Conservation (phyloP, 2,113 vertebrate genomes). For the Protobothrops mucrosquamatus region DNA sequence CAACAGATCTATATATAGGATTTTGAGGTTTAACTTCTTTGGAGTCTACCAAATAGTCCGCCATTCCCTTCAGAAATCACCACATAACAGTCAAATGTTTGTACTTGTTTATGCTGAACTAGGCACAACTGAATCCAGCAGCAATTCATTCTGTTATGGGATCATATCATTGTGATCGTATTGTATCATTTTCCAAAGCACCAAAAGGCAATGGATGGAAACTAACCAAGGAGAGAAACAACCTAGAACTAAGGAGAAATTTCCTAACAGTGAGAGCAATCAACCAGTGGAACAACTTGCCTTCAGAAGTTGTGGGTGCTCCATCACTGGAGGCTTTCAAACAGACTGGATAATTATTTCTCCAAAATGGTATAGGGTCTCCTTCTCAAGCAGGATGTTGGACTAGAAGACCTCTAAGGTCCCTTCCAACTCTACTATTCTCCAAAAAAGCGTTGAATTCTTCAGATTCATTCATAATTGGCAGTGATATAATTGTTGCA, state of each 20-base stretch:
- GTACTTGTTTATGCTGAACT: neutral
- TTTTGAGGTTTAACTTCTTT: neutral
- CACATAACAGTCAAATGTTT: neutral
- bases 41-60: neutral
- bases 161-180: neutral
- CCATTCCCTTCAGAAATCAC: neutral
- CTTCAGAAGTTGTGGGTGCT: too few relatives aligned
- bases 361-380: too few relatives aligned
- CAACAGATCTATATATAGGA: neutral
- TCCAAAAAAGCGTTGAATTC: constrained; percentile 14
- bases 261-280: too few relatives aligned
- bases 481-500: constrained; percentile 10
- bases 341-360: too few relatives aligned
- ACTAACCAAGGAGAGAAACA: too few relatives aligned
- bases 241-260: too few relatives aligned
- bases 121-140: neutral
- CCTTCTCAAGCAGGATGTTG: too few relatives aligned
- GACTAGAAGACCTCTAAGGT: too few relatives aligned
- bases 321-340: too few relatives aligned
- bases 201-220: too few relatives aligned
- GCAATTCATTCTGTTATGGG: neutral
- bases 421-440: neutral
- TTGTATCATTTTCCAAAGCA: too few relatives aligned
- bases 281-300: too few relatives aligned
- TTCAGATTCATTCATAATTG: neutral